Base-by-base conservation (phyloP, 1,140 invertebrate species). In the Cecropterus lyciades region DNA sequence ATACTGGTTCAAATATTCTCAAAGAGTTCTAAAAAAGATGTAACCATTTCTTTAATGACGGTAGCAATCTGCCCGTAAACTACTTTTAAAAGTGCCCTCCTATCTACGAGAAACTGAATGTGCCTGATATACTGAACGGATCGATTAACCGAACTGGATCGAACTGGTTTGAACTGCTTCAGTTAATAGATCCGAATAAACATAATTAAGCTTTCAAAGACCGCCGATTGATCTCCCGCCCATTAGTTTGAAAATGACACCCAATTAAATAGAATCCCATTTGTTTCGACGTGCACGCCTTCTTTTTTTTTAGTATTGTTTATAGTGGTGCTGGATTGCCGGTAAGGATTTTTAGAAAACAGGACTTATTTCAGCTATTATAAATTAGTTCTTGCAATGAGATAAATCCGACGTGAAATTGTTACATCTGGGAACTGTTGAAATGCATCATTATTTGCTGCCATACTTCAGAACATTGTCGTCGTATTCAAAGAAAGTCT, bases 141-240 rank as follows among this genome's bases (percentile, higher is more conserved):
- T 79, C 78, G 77, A 85, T 85, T 86, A 84, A 81, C 72, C 52
- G 68, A 84, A 84, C 80, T 86, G 77, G 82, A 81, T 73, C 67
- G 80, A 37, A 27, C 59, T 51, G 59, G 59, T 37, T 62, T 49
- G 27, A 62, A 49, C 80, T 86, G 78, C 80, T 84, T 75, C 67
- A 80, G 64, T 82, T 85, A 87, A 90, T 87, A 84, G 77, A 68
- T 80, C 67, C 74, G 68, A 73, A 87, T 84, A 86, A 88, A 88
- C 80, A 88, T 87, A 87, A 88, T 88, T 87, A 87, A 85, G 78
- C 80, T 84, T 80, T 84, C 77, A 84, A 87, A 87, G 77, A 75
- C 59, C 63, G 77, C 80, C 85, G 87, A 84, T 84, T 77, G 77
- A 80, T 84, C 77, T 80, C 66, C 67, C 60, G 59, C 60, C 73